Evolutionary conservation across 2,797 vertebrate genomes (phyloP).

Genomic region (Yasuhikotakia modesta): DNA sequence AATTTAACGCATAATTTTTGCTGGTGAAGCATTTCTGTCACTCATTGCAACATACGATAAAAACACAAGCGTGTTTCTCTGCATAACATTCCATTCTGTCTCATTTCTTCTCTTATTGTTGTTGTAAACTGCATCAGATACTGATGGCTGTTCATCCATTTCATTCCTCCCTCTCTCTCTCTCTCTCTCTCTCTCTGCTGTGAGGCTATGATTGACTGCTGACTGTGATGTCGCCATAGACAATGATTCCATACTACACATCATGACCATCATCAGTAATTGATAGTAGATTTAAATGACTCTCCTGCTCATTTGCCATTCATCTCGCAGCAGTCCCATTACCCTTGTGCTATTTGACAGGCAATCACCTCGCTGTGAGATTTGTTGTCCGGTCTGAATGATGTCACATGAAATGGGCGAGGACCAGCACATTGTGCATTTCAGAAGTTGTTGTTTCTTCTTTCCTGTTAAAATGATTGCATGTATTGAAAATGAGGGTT

Average conservation of each 20-base stretch:
- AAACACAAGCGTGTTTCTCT: conserved; percentile 33
- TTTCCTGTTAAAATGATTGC: neutral
- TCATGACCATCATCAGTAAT: conserved; percentile 50
- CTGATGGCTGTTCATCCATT: conserved; percentile 20
- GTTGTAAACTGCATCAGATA: conserved; percentile 41
- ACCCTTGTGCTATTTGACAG: conserved; percentile 45
- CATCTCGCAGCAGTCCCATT: conserved; percentile 48
- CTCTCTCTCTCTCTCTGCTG: conserved; percentile 17
- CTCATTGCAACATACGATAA: conserved; percentile 17
- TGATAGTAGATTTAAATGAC: conserved; percentile 45
- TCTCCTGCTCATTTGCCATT: conserved; percentile 38
- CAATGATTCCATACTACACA: conserved; percentile 40
- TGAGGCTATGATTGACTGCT: conserved; percentile 42
- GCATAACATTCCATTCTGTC: conserved; percentile 8
- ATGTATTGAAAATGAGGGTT: neutral
- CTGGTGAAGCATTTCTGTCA: conserved; percentile 38
- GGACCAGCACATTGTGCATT: conserved; percentile 8
- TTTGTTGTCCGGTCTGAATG: conserved; percentile 38
- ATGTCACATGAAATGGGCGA: conserved; percentile 45
- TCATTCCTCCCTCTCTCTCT: too few relatives aligned
- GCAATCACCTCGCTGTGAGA: conserved; percentile 40
- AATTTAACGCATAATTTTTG: conserved; percentile 29
- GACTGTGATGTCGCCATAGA: conserved; percentile 40
- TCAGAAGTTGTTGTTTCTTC: conserved; percentile 30
- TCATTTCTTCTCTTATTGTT: conserved; percentile 37